Conservation (phyloP, 1,140 invertebrate genomes). For the Lucilia sericata region DNA sequence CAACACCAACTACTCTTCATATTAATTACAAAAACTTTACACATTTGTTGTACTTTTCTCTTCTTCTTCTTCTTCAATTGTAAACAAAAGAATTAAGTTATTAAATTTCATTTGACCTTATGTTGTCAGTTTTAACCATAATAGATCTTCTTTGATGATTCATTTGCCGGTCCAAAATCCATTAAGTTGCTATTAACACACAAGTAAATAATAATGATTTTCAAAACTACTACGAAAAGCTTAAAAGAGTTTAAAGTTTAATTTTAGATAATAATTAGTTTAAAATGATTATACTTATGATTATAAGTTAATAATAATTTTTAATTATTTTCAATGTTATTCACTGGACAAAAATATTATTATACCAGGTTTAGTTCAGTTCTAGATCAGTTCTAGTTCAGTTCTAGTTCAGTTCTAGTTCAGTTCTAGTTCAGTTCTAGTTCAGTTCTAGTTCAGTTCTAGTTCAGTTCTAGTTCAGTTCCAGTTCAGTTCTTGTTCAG, state of each 20-base stretch:
- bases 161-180: background rate
- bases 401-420: no score
- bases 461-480: no score
- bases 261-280: conserved; percentile 1
- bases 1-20: no score
- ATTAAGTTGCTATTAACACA: background rate
- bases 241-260: background rate
- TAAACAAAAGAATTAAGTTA: background rate
- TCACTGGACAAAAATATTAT: background rate
- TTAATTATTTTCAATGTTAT: background rate
- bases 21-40: no score
- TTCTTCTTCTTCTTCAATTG: no score
- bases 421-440: no score
- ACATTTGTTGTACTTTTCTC: no score
- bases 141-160: background rate
- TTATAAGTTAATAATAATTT: background rate
- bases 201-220: background rate
- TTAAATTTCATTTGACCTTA: conserved; percentile 21
- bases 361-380: no score
- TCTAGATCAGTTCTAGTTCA: no score
- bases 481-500: no score
- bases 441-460: no score
- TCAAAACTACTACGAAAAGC: no score
- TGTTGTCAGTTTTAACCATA: background rate
- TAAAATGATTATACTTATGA: background rate